Conservation (phyloP, 1,140 invertebrate genomes). For the Bombus sylvicola region DNA sequence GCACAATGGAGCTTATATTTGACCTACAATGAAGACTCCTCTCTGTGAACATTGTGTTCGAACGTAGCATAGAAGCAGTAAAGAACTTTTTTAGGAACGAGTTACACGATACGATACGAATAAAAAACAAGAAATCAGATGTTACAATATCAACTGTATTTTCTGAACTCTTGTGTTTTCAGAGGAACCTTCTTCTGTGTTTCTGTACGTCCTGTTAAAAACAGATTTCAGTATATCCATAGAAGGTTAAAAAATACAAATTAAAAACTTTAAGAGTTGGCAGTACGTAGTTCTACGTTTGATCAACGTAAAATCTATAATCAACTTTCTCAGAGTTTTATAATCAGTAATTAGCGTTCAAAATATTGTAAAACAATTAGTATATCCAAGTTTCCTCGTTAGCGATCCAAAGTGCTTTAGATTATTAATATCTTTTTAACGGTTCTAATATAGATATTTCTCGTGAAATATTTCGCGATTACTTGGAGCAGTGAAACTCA, state of each 20-base stretch:
- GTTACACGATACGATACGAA: neutral
- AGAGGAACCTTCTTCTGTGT: neutral
- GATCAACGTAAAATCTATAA: too few species aligned
- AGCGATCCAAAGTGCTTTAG: too few species aligned
- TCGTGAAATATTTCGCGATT: neutral
- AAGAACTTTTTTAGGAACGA: neutral
- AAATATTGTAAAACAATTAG: neutral
- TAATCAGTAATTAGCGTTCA: too few species aligned
- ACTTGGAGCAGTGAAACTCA: neutral
- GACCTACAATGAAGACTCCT: neutral
- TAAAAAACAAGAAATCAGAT: neutral
- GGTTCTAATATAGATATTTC: too few species aligned
- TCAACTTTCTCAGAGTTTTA: too few species aligned
- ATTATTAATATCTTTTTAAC: too few species aligned
- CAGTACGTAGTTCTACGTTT: too few species aligned
- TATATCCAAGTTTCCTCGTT: neutral
- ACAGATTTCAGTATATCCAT: neutral
- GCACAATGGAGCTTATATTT: neutral
- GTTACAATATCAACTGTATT: too few species aligned
- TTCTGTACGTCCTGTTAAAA: neutral
- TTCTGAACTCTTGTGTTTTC: neutral
- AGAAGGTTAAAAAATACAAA: neutral
- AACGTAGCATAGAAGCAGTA: neutral
- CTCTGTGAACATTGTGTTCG: neutral
- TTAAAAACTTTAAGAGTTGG: neutral